A percentile compares a stretch with the other conserved stretches of the same genome.
These are phyloP conservation scores for Tetramorium bicarinatum DNA, from an alignment of 2,888 invertebrate genomes.

Conservation along the genomic window DNA sequence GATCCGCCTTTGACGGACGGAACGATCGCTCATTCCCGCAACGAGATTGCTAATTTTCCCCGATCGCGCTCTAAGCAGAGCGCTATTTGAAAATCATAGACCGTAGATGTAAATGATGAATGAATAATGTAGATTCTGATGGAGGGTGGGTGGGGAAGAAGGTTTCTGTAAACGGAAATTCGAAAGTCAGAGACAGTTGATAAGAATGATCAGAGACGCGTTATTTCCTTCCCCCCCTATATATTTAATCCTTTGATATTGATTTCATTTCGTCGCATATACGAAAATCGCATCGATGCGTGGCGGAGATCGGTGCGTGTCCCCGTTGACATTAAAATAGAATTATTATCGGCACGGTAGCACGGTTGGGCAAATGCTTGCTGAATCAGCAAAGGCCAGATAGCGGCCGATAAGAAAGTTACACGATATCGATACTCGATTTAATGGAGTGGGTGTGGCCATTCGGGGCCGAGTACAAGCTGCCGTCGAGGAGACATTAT, in stretches of 20 bases:
- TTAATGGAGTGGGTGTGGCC: constrained; percentile 74
- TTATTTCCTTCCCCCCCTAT: not conserved
- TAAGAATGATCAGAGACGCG: not conserved
- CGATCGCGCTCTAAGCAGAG: constrained; percentile 41
- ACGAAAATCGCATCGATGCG: not conserved
- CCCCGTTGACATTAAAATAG: constrained; percentile 58
- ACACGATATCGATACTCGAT: constrained; percentile 67
- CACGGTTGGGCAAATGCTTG: constrained; percentile 69
- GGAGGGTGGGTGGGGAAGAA: too few relatives aligned
- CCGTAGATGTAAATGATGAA: constrained; percentile 2
- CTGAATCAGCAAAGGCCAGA: constrained; percentile 70
- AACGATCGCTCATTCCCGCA: constrained; percentile 21
- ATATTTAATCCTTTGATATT: not conserved
- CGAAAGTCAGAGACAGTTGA: not conserved
- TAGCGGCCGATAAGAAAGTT: constrained; percentile 69
- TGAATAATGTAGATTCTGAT: constrained; percentile 22
- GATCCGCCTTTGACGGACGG: constrained; percentile 43
- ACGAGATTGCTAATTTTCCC: constrained; percentile 46
- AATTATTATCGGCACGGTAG: constrained; percentile 71
- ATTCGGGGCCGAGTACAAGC: constrained; percentile 50
- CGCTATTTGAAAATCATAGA: constrained; percentile 15
- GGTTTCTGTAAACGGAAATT: not conserved
- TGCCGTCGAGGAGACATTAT: constrained; percentile 61
- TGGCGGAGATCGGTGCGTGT: not conserved
- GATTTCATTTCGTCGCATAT: not conserved